Evolutionary conservation across 2,888 invertebrate genomes (phyloP).

Genomic region (Campoplex nolae): DNA sequence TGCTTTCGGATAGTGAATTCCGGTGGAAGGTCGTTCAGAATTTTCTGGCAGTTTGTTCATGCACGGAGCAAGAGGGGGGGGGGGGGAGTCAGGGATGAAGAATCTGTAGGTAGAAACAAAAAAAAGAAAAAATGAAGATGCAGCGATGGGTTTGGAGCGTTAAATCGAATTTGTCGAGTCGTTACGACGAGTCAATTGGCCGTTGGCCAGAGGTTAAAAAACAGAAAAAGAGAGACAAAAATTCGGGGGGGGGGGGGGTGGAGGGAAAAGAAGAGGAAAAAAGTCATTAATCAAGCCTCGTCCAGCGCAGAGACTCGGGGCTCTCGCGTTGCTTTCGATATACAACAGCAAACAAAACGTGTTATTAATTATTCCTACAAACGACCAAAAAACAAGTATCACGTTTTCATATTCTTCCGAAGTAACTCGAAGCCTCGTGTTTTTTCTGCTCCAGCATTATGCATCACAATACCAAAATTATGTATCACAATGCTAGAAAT

Average conservation of each 20-base stretch:
- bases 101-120: background rate
- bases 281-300: conserved; percentile 39
- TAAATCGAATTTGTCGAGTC: conserved; percentile 32
- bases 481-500: conserved; percentile 56
- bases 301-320: conserved; percentile 12
- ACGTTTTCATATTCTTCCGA: background rate
- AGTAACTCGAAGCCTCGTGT: background rate
- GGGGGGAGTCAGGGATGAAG: no score
- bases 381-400: background rate
- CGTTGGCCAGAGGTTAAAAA: conserved; percentile 1
- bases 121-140: background rate
- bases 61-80: background rate
- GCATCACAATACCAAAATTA: conserved; percentile 43
- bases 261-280: conserved; percentile 9
- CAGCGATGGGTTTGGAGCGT: conserved; percentile 19
- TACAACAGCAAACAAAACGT: background rate
- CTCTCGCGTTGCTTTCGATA: background rate
- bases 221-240: conserved; percentile 5
- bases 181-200: conserved; percentile 33
- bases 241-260: background rate
- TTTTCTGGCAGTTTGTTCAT: background rate
- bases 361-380: conserved; percentile 16
- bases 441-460: conserved; percentile 36
- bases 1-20: background rate
- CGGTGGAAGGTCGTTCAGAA: background rate